phyloP scores from a whole-genome alignment of 2,888 invertebrate genomes.

The Eupithecia dodoneata region DNA sequence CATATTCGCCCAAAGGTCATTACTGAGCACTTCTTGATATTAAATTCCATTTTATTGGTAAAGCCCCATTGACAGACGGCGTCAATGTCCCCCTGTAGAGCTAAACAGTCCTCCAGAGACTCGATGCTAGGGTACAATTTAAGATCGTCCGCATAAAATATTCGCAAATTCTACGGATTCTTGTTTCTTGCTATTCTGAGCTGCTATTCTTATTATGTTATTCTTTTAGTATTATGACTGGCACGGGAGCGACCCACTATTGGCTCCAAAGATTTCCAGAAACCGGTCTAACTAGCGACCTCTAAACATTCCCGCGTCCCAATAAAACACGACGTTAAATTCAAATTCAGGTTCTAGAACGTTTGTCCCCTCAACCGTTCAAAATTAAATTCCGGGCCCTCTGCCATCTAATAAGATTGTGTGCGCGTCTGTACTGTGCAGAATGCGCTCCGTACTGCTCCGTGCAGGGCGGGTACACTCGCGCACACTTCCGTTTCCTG shows the following conservation, averaged over 20 bases:
- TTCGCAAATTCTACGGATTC: too few relatives aligned
- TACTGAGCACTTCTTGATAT: too few relatives aligned
- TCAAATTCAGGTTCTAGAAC: constrained; percentile 3
- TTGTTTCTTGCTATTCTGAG: too few relatives aligned
- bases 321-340: not conserved
- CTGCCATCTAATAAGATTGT: not conserved
- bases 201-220: too few relatives aligned
- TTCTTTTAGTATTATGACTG: not conserved
- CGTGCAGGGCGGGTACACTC: not conserved
- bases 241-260: not conserved
- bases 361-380: not conserved
- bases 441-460: not conserved
- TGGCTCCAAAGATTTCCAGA: not conserved
- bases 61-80: too few relatives aligned
- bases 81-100: too few relatives aligned
- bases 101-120: too few relatives aligned
- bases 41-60: too few relatives aligned
- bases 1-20: too few relatives aligned
- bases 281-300: not conserved
- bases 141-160: too few relatives aligned
- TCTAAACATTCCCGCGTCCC: not conserved
- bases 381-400: constrained; percentile 7
- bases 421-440: constrained; percentile 1
- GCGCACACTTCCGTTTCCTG: not conserved
- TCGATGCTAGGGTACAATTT: too few relatives aligned